Evolutionary conservation across 2,113 vertebrate species (phyloP).

Genomic region (Saccopteryx leptura): DNA sequence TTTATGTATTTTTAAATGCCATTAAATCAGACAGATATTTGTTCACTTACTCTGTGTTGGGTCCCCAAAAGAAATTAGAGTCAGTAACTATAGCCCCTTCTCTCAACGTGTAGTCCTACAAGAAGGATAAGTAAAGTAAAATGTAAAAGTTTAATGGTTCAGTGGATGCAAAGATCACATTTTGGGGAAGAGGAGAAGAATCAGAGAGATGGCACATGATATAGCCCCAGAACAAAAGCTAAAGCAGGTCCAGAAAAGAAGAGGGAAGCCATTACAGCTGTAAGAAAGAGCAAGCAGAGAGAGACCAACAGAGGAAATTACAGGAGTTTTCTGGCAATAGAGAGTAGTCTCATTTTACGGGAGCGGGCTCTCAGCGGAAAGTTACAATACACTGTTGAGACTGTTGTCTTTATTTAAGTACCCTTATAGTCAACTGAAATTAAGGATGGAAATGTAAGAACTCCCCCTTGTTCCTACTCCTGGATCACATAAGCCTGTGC

Average conservation of each 20-base stretch:
- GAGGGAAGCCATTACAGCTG: neutral
- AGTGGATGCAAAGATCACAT: neutral
- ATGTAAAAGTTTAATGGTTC: neutral
- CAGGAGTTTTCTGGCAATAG: neutral
- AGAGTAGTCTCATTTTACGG: neutral
- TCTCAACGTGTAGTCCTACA: neutral
- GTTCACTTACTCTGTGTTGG: neutral
- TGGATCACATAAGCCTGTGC: neutral
- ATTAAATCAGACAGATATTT: neutral
- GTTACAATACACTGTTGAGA: neutral
- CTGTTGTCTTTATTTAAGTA: conserved; percentile 39
- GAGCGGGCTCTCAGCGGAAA: neutral
- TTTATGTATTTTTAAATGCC: conserved; percentile 3
- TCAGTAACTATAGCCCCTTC: neutral
- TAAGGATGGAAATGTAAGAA: conserved; percentile 16
- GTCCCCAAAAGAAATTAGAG: neutral
- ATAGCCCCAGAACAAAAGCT: neutral
- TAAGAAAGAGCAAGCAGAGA: neutral
- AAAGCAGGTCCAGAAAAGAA: neutral
- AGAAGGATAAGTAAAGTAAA: neutral
- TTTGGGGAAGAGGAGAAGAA: neutral
- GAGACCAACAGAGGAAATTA: neutral
- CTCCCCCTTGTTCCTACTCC: neutral
- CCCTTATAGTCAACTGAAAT: neutral
- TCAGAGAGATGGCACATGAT: neutral